These are phyloP conservation scores for Lemur catta DNA, from an alignment of 2,797 vertebrate genomes.

Conservation along the genomic window DNA sequence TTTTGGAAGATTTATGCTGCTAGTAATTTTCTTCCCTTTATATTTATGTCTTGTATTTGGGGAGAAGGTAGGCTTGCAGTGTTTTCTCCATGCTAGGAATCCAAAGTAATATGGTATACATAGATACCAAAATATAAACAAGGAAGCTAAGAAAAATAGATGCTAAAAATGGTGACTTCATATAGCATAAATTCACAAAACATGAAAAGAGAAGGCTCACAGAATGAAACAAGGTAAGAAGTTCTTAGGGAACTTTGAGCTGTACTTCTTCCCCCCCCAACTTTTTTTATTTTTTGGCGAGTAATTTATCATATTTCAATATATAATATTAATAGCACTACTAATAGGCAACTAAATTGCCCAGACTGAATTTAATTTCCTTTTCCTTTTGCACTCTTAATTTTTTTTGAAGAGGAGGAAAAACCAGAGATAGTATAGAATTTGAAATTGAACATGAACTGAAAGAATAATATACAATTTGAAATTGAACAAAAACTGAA, in stretches of 20 bases:
- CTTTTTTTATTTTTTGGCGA: neutral
- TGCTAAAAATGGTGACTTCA: constrained; percentile 39
- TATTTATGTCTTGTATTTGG: neutral
- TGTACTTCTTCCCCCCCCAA: neutral
- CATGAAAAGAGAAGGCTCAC: neutral
- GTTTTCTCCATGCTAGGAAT: neutral
- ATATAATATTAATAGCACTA: neutral
- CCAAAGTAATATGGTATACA: neutral
- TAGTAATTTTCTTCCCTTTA: constrained; percentile 49
- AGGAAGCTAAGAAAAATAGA: constrained; percentile 18
- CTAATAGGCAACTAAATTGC: neutral
- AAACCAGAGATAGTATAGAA: neutral
- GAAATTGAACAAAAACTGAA: constrained; percentile 17
- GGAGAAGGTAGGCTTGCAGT: constrained; percentile 12
- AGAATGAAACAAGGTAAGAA: constrained; percentile 24
- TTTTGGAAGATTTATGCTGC: constrained; percentile 32
- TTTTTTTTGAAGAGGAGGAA: neutral
- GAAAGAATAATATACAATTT: neutral
- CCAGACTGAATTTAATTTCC: neutral
- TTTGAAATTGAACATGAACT: neutral
- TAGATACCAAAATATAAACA: constrained; percentile 36
- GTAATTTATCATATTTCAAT: constrained; percentile 22
- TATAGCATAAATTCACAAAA: neutral
- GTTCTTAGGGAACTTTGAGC: neutral
- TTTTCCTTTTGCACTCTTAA: neutral